These are phyloP conservation scores for Leuciscus waleckii DNA, from an alignment of 2,797 vertebrate species.

Conservation along the genomic window DNA sequence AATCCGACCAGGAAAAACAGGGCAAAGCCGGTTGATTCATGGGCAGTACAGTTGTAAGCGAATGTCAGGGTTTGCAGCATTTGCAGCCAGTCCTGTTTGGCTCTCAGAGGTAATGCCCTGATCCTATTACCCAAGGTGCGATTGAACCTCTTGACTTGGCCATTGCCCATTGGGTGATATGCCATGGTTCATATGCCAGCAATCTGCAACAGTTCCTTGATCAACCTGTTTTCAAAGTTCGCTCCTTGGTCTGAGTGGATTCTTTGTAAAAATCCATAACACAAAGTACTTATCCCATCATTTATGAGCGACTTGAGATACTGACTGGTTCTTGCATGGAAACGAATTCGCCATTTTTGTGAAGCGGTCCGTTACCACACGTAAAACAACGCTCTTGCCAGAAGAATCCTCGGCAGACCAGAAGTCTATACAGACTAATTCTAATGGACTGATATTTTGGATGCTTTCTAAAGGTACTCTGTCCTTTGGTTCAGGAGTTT, in stretches of 20 bases:
- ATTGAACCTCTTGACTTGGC: not conserved
- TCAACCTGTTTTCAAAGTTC: not conserved
- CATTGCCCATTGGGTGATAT: not conserved
- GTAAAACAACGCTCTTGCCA: not conserved
- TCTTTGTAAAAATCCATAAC: not conserved
- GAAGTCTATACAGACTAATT: conserved; percentile 33
- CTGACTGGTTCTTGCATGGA: not conserved
- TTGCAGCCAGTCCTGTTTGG: no score
- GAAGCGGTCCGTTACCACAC: conserved; percentile 26
- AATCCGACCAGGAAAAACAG: not conserved
- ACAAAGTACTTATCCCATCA: no score
- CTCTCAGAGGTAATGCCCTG: not conserved
- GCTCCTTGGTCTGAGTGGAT: not conserved
- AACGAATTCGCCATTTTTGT: not conserved
- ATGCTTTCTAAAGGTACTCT: conserved; percentile 4
- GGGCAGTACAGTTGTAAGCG: no score
- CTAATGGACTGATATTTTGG: not conserved
- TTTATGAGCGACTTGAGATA: not conserved
- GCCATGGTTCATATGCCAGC: not conserved
- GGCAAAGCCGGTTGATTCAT: no score
- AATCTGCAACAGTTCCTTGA: not conserved
- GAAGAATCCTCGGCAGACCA: conserved; percentile 10
- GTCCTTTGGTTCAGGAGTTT: conserved; percentile 8
- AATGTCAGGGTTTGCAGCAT: no score
- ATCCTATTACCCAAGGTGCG: not conserved